phyloP scores from a whole-genome alignment of 2,797 vertebrate species.

The Falco berigora region DNA sequence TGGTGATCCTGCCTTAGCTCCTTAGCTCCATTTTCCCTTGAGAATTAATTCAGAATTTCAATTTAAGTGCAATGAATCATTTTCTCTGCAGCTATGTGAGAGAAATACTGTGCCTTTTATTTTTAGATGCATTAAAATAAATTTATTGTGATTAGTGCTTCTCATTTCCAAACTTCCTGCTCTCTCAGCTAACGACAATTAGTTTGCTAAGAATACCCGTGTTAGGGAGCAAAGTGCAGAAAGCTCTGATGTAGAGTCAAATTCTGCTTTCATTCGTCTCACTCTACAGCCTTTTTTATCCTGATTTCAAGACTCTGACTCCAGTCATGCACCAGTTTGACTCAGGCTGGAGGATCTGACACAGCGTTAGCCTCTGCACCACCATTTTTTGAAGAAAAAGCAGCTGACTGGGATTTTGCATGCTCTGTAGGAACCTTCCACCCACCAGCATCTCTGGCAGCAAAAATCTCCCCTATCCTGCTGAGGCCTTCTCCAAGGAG shows the following conservation, averaged over 20 bases:
- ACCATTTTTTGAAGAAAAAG: background rate
- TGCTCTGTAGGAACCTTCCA: background rate
- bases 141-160: constrained; percentile 25
- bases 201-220: constrained; percentile 28
- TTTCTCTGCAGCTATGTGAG: background rate
- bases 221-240: background rate
- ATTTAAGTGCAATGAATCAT: constrained; percentile 6
- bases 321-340: background rate
- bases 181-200: background rate
- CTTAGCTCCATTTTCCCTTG: background rate
- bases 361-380: background rate
- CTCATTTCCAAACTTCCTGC: constrained; percentile 33
- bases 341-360: background rate
- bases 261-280: background rate
- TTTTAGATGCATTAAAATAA: constrained; percentile 46
- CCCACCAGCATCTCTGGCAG: background rate
- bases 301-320: background rate
- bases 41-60: background rate
- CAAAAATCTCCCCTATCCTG: background rate
- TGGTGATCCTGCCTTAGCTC: background rate
- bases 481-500: background rate
- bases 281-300: background rate
- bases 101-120: background rate
- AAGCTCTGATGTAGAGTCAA: background rate
- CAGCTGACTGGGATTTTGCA: background rate